phyloP scores from a whole-genome alignment of 2,113 vertebrate genomes.

The Isurus oxyrinchus region DNA sequence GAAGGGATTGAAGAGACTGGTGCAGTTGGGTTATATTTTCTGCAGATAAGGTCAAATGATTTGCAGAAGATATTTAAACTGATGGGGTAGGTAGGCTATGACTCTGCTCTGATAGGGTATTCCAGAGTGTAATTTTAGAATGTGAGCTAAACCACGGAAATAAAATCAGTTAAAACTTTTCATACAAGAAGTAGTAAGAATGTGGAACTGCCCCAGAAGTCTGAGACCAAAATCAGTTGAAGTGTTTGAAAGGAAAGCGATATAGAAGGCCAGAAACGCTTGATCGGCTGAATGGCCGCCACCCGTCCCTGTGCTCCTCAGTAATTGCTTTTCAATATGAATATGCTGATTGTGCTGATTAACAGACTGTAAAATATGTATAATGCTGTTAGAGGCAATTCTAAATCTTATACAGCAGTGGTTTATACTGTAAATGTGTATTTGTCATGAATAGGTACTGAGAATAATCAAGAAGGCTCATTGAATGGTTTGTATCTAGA shows the following conservation, averaged over 20 bases:
- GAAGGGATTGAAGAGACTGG: background rate
- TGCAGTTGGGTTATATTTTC: background rate
- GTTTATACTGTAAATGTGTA: background rate
- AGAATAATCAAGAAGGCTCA: too few relatives aligned
- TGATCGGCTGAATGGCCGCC: background rate
- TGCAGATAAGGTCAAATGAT: background rate
- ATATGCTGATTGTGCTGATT: background rate
- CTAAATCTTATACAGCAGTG: background rate
- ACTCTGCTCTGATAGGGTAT: background rate
- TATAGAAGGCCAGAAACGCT: background rate
- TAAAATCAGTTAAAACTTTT: background rate
- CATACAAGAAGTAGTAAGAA: background rate
- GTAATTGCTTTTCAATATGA: background rate
- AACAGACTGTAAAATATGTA: background rate
- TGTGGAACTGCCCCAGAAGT: background rate
- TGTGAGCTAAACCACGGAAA: background rate
- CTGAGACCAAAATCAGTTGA: background rate
- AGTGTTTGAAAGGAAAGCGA: background rate
- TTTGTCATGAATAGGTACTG: background rate
- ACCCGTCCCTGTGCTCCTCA: background rate
- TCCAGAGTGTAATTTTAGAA: background rate
- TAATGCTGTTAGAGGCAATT: background rate
- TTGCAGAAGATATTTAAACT: background rate
- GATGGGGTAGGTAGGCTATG: background rate
- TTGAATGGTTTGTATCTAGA: too few relatives aligned